Base-by-base conservation (phyloP, 2,113 vertebrate genomes). In the Lutjanus erythropterus region DNA sequence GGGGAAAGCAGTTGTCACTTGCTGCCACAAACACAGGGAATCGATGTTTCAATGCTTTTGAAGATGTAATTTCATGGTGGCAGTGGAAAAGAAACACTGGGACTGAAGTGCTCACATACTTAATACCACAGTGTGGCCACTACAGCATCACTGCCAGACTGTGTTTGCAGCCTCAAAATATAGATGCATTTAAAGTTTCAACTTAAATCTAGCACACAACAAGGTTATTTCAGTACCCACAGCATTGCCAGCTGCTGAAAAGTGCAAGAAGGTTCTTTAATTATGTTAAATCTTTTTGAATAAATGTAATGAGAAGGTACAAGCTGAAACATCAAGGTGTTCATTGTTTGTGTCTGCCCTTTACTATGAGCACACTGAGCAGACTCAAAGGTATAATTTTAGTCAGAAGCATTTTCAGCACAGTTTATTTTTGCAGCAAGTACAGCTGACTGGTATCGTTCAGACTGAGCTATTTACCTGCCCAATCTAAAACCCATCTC, bases 401-500 rank as follows among this genome's bases (percentile, higher is more conserved):
- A 27, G 27, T 50, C 35, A 33, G 3, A 61, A 42, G 61, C 23
- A 16, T 41, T 56, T 65, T 39, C 9, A 47, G 15, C 44, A 44
- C 33, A n/a, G 44, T 56, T 53, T 33, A 31, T 49, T 62, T 70
- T 64, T 47, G 70, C 44, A 18, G 27, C 6, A 61, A 62, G 31
- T 55, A 15, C 55, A 47, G 62, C 59, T 68, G 41, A 59, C 37
- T 44, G 37, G 21, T 16, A 50, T 68, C 59, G 42, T 77, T 59
- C 31, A 41, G n/a, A n/a, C n/a, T n/a, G 64, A 69, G 47, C n/a
- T 39, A 31, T 47, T 47, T 35, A 21, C 19, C 31, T 23, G 41
- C 16, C 37, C 62, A 49, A 56, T 75, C 18, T 31, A 46, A 64
- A 79, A 79, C n/a, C 31, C 50, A 71, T 46, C 25, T 69, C 21